Base-by-base conservation (phyloP, 2,888 invertebrate species). In the Hesperia comma region DNA sequence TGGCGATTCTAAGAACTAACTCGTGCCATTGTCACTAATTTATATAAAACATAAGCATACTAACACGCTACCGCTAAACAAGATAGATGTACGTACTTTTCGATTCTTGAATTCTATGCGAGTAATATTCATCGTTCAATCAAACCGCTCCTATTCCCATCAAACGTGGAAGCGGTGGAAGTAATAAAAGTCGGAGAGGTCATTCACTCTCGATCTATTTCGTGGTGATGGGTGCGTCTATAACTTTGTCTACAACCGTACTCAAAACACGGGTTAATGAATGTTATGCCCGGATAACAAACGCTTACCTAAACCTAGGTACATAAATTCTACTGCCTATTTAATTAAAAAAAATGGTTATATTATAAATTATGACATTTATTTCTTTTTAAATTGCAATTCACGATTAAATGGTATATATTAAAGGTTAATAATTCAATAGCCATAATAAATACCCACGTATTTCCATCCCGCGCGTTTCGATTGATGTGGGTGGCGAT, bases 11-110 rank as follows among this genome's bases (percentile, higher is more conserved):
- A 83, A 86, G 91, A 91, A 92, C 84, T 79, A 86, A 86, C 88
- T 86, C 86, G 83, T 84, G 84, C 86, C 86, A 90, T 90, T 90
- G 90, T 91, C 89, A 90, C 89, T 88, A 88, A 90, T 91, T 90
- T 90, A 88, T 77, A 79, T 88, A 87, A 90, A 87, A 88, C 84
- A 84, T 88, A 83, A 63, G 56, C 56, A 56, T 46, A 77, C 26
- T 26, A 26, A 26, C 76, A 73, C 72, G 76, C 71, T 74, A 72
- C 72, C 15, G 51, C 40, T 32, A 53, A 26, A 6, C 32, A 32
- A 32, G 32, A 32, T 32, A 53, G 46, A 41, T 58, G 41, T 37
- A 58, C 43, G 41, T 21, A 49, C 2, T 26, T 58, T 58, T 61
- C 21, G 43, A 68, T 54, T 41, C 46, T 46, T 67, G 55, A 43